Conservation (phyloP, 2,113 vertebrate genomes). For the Chlorocebus sabaeus region DNA sequence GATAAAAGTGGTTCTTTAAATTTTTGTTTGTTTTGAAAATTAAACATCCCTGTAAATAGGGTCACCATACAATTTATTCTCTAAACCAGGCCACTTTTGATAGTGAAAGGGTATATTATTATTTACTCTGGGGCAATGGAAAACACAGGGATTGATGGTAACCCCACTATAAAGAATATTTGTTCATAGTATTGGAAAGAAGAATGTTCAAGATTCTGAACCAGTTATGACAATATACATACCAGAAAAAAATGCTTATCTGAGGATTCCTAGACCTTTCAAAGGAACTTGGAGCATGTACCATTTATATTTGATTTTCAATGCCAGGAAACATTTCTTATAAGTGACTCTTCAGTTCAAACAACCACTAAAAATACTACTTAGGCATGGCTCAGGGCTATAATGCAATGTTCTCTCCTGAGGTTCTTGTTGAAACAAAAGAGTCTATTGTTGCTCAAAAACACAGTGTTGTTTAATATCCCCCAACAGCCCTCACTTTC, state of each 20-base stretch:
- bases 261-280: neutral
- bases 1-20: neutral
- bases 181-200: neutral
- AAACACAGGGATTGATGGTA: neutral
- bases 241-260: neutral
- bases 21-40: neutral
- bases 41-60: neutral
- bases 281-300: conserved; percentile 2
- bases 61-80: neutral
- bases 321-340: conserved; percentile 32
- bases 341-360: conserved; percentile 36
- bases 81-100: neutral
- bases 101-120: neutral
- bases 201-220: neutral
- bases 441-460: conserved; percentile 33
- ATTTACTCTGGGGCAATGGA: neutral
- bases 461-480: conserved; percentile 57
- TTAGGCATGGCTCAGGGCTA: conserved; percentile 32
- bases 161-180: neutral
- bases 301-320: conserved; percentile 4
- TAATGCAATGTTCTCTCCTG: neutral
- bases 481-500: conserved; percentile 7
- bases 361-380: neutral
- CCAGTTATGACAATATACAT: neutral
- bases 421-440: conserved; percentile 37